Percentiles rank a stretch among this genome's conserved stretches.
Conservation (phyloP, 2,113 vertebrate species). For the Columba livia region DNA sequence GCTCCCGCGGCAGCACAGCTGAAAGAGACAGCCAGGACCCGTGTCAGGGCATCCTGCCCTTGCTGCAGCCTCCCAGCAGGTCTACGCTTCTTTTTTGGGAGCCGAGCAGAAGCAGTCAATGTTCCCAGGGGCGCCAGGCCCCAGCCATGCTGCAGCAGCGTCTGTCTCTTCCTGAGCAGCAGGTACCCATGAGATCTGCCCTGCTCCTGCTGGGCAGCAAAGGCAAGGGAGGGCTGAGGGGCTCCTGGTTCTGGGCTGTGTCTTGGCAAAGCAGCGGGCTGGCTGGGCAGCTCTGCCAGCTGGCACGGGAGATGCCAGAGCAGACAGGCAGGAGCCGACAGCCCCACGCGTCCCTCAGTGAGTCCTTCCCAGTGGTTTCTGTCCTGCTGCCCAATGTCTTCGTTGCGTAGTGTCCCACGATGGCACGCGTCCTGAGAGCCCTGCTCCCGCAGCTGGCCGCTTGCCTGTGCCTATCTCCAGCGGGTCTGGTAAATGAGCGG, state of each 20-base stretch:
- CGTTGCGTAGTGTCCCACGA: neutral
- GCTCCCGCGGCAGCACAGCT: neutral
- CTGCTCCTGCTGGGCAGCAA: neutral
- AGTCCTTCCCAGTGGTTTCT: neutral
- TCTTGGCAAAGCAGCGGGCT: neutral
- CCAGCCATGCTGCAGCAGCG: fast-evolving
- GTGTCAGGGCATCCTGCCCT: neutral
- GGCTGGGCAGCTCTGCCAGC: slow-evolving; percentile 20
- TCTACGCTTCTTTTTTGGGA: neutral
- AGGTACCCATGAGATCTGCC: neutral
- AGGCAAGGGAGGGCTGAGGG: neutral
- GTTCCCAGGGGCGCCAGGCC: neutral
- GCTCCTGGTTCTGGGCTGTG: neutral
- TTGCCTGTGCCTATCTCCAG: slow-evolving; percentile 74
- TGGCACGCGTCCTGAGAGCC: neutral
- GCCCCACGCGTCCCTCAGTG: neutral
- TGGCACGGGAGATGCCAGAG: slow-evolving; percentile 11
- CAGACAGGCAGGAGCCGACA: slow-evolving; percentile 15
- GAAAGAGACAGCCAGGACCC: neutral
- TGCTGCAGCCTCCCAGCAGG: neutral
- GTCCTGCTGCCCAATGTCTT: neutral
- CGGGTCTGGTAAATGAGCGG: slow-evolving; percentile 83
- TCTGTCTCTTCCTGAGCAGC: neutral
- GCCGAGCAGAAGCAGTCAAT: neutral
- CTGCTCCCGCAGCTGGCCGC: neutral